Conservation (phyloP, 2,888 invertebrate species). For the Smittia aterrima region DNA sequence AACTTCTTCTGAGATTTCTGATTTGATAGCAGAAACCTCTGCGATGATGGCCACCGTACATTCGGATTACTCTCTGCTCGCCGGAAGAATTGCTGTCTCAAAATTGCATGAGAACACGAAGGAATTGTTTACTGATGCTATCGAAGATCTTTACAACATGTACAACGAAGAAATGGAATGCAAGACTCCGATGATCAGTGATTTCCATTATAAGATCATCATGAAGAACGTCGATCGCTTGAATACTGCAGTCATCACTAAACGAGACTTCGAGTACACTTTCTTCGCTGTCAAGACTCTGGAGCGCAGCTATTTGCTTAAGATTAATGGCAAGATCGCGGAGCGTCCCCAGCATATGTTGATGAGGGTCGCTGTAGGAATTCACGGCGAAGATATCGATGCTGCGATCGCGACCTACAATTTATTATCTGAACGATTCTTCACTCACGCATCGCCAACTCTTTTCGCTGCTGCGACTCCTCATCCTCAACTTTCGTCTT, state of each 20-base stretch:
- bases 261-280: constrained; percentile 94
- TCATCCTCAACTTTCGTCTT: constrained; percentile 90
- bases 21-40: neutral
- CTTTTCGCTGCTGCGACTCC: constrained; percentile 92
- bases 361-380: constrained; percentile 95
- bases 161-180: constrained; percentile 70
- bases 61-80: neutral
- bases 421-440: constrained; percentile 88
- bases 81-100: neutral
- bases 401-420: constrained; percentile 95
- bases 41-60: neutral
- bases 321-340: constrained; percentile 85
- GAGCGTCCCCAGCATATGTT: constrained; percentile 99
- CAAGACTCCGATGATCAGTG: constrained; percentile 80
- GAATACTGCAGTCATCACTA: constrained; percentile 94
- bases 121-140: constrained; percentile 67
- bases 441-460: constrained; percentile 98
- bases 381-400: constrained; percentile 92
- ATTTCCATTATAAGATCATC: constrained; percentile 76
- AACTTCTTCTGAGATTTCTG: too few species aligned
- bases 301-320: constrained; percentile 90
- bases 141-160: constrained; percentile 79
- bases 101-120: neutral
- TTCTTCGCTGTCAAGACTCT: constrained; percentile 99
- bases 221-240: constrained; percentile 82